phyloP scores from a whole-genome alignment of 1,140 invertebrate species.

The Ptiloglossa arizonensis region DNA sequence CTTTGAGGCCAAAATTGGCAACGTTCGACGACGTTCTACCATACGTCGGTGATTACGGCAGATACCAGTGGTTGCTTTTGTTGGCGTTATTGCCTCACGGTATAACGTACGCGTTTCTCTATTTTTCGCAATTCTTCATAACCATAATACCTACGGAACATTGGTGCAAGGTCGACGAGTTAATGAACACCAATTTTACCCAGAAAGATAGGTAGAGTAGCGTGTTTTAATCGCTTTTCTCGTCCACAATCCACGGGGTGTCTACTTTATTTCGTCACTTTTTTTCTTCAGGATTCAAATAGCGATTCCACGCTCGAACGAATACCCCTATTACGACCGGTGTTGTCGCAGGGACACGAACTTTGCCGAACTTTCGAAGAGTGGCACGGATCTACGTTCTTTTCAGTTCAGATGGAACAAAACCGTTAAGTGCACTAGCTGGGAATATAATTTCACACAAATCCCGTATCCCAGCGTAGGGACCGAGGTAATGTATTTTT shows the following conservation, averaged over 20 bases:
- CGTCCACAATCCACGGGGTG: no score
- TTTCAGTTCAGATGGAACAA: constrained; percentile 64
- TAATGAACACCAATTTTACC: constrained; percentile 65
- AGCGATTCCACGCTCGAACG: constrained; percentile 66
- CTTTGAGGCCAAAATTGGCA: constrained; percentile 71
- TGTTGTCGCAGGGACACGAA: constrained; percentile 74
- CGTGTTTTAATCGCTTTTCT: no score
- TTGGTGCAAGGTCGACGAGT: constrained; percentile 77
- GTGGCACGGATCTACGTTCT: constrained; percentile 50
- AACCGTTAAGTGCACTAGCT: constrained; percentile 73
- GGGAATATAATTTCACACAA: constrained; percentile 82
- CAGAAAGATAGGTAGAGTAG: constrained; percentile 73
- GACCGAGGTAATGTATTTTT: constrained; percentile 78
- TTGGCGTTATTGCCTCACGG: constrained; percentile 76
- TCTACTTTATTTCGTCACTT: background rate
- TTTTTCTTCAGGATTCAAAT: constrained; percentile 67
- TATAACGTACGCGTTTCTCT: constrained; percentile 74
- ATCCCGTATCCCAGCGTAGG: constrained; percentile 81
- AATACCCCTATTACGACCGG: constrained; percentile 76
- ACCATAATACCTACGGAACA: constrained; percentile 78
- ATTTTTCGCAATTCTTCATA: constrained; percentile 80
- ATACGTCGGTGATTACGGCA: constrained; percentile 82
- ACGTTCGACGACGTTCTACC: constrained; percentile 82
- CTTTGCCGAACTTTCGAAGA: constrained; percentile 57
- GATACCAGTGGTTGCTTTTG: constrained; percentile 82